Conservation (phyloP, 2,797 vertebrate species). For the Denticeps clupeoides region DNA sequence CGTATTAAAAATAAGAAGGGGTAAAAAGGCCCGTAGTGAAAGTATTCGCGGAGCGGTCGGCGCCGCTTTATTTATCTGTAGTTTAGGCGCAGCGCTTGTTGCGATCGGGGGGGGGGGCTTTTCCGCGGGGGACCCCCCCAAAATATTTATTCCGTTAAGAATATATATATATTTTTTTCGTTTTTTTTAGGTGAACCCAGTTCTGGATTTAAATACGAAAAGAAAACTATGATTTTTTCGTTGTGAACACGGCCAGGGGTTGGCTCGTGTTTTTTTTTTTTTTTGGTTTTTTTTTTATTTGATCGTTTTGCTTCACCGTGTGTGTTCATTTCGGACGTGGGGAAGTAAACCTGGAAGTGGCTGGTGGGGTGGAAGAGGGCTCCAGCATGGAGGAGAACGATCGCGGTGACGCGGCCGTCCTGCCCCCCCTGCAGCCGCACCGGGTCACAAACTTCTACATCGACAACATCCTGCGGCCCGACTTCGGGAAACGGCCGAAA, state of each 20-base stretch:
- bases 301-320: no score
- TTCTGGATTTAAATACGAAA: constrained; percentile 36
- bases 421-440: constrained; percentile 67
- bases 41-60: constrained; percentile 75
- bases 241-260: constrained; percentile 40
- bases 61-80: constrained; percentile 49
- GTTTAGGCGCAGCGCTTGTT: no score
- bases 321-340: no score
- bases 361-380: constrained; percentile 23
- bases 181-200: no score
- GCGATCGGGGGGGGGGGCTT: no score
- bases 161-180: no score
- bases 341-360: constrained; percentile 27
- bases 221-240: constrained; percentile 45
- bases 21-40: constrained; percentile 80
- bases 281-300: constrained; percentile 18
- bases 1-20: constrained; percentile 84
- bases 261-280: constrained; percentile 28
- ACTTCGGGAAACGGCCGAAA: constrained; percentile 77
- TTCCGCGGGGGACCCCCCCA: no score
- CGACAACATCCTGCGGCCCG: constrained; percentile 83
- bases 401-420: constrained; percentile 48
- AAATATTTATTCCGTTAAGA: no score
- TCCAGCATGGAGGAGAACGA: constrained; percentile 74
- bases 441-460: constrained; percentile 90